Percentiles rank a stretch among this genome's conserved stretches.
phyloP scores from a whole-genome alignment of 2,113 vertebrate genomes.

The Gobio gobio region DNA sequence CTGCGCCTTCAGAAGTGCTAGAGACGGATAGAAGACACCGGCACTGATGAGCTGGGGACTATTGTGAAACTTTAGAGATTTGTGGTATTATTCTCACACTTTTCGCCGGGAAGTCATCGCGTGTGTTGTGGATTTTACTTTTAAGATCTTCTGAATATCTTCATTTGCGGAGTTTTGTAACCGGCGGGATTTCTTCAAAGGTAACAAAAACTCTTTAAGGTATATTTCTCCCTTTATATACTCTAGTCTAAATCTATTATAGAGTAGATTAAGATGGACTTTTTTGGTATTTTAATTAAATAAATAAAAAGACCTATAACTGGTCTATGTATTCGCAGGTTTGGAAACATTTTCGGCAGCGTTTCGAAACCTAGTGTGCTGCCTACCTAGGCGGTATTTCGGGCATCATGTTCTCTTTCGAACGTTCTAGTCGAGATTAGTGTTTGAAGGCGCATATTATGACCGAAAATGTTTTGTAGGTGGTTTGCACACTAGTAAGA shows the following conservation, averaged over 20 bases:
- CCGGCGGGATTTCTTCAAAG: conserved; percentile 27
- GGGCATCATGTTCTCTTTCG: not conserved
- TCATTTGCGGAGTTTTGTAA: conserved; percentile 26
- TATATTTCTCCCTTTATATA: not conserved
- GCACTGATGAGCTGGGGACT: not conserved
- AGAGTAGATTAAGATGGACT: not conserved
- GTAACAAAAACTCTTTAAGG: conserved; percentile 6
- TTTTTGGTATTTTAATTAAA: not conserved
- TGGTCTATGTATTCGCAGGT: not conserved
- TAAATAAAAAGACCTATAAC: not conserved
- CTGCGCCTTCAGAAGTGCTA: not conserved
- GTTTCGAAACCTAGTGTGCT: not conserved
- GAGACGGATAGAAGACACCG: conserved; percentile 12
- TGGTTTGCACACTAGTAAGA: not conserved
- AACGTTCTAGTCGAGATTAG: not conserved
- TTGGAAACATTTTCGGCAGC: not conserved
- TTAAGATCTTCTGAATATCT: conserved; percentile 19
- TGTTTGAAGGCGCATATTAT: not conserved
- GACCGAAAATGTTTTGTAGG: not conserved
- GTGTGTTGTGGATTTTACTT: not conserved
- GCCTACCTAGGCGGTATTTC: not conserved
- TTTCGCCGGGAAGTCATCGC: not conserved
- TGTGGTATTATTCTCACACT: not conserved
- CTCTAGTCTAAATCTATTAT: not conserved
- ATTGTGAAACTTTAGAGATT: not conserved